Conservation (phyloP, 2,797 vertebrate genomes). For the Neoniphon sammara region DNA sequence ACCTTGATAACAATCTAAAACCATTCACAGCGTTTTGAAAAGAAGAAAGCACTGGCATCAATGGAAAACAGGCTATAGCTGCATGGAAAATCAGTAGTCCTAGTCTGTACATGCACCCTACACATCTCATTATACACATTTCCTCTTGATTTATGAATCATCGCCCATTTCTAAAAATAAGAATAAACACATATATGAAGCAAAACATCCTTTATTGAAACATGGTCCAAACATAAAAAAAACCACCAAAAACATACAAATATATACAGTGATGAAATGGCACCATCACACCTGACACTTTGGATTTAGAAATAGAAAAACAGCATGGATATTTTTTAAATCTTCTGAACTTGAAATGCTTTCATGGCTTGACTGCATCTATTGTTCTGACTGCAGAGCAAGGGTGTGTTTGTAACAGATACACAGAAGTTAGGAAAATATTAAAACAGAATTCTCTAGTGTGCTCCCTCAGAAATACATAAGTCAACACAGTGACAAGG, state of each 20-base stretch:
- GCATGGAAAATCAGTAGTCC: too few relatives aligned
- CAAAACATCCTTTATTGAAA: conserved; percentile 68
- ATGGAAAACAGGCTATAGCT: too few relatives aligned
- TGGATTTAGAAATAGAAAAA: background rate
- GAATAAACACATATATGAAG: conserved; percentile 20
- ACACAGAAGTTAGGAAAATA: background rate
- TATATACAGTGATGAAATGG: conserved; percentile 13
- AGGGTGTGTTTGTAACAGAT: background rate
- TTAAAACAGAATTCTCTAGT: conserved; percentile 17
- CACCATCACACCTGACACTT: background rate
- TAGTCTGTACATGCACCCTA: too few relatives aligned
- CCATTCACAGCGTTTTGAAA: too few relatives aligned
- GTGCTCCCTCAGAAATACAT: conserved; percentile 5
- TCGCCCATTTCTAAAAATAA: background rate
- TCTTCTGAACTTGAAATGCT: background rate
- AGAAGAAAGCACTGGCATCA: too few relatives aligned
- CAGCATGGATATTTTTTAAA: background rate
- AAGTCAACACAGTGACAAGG: background rate
- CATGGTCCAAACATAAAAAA: conserved; percentile 27
- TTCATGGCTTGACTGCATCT: background rate
- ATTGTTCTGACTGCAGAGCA: background rate
- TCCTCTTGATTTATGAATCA: too few relatives aligned
- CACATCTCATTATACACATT: too few relatives aligned
- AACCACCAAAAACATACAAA: conserved; percentile 1
- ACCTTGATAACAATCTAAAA: too few relatives aligned